phyloP scores from a whole-genome alignment of 1,140 invertebrate species.

The Drosophila asahinai region DNA sequence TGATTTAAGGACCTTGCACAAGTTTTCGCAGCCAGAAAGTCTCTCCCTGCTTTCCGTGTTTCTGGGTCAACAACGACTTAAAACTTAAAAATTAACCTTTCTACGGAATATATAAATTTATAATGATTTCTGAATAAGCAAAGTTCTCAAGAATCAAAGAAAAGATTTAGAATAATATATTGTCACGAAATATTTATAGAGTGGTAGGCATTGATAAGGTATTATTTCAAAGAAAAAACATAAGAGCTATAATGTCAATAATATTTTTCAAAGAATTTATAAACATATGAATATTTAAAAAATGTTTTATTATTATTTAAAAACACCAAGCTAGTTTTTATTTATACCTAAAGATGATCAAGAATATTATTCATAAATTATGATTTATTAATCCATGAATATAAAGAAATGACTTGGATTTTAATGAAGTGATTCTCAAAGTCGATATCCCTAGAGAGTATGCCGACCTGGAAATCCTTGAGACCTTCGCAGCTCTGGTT shows the following conservation, averaged over 20 bases:
- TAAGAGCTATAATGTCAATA: not conserved
- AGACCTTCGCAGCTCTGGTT: slow-evolving; percentile 3
- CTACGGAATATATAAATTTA: slow-evolving; percentile 3
- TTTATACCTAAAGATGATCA: not conserved
- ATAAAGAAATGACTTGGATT: not conserved
- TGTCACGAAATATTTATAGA: not conserved
- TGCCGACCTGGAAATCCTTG: slow-evolving; percentile 17
- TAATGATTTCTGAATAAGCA: not conserved
- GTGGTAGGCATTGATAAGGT: not conserved
- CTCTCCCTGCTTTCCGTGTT: slow-evolving; percentile 1
- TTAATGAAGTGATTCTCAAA: not conserved
- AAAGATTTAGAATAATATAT: not conserved
- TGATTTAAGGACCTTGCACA: slow-evolving; percentile 11
- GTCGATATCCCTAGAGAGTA: slow-evolving; percentile 2
- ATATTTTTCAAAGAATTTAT: not conserved
- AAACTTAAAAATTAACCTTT: not conserved
- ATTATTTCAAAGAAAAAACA: not conserved
- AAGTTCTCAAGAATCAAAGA: not conserved
- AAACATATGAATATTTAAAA: too few species aligned
- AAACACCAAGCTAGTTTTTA: not conserved
- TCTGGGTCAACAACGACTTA: slow-evolving; percentile 7
- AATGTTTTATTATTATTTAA: not conserved
- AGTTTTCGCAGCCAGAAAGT: slow-evolving; percentile 13
- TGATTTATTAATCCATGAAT: too few species aligned
- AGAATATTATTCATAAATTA: not conserved